Conservation (phyloP, 2,888 invertebrate genomes). For the Listrodromus nycthemerus region DNA sequence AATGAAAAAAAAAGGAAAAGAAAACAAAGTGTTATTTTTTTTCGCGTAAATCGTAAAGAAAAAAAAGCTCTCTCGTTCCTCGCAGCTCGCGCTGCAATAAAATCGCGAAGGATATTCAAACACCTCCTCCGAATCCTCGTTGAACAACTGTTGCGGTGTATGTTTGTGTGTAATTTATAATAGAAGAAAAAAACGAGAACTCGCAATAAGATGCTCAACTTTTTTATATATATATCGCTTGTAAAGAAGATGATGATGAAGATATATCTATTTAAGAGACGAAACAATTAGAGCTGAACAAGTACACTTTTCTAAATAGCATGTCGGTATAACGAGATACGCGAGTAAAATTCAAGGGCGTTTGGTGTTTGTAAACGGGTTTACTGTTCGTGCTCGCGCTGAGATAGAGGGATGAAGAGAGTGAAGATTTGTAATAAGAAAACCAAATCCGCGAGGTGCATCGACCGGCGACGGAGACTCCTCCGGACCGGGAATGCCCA, state of each 20-base stretch:
- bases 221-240: slow-evolving; percentile 81
- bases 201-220: slow-evolving; percentile 82
- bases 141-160: slow-evolving; percentile 66
- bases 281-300: slow-evolving; percentile 62
- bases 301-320: slow-evolving; percentile 61
- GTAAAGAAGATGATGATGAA: slow-evolving; percentile 70
- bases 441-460: slow-evolving; percentile 60
- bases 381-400: slow-evolving; percentile 24
- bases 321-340: slow-evolving; percentile 45
- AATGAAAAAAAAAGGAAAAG: slow-evolving; percentile 13
- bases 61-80: slow-evolving; percentile 57
- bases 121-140: slow-evolving; percentile 48
- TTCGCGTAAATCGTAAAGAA: slow-evolving; percentile 40
- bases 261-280: slow-evolving; percentile 39
- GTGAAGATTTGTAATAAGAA: slow-evolving; percentile 48
- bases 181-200: slow-evolving; percentile 67
- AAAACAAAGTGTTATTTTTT: slow-evolving; percentile 29
- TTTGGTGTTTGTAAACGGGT: slow-evolving; percentile 53
- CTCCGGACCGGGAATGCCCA: slow-evolving; percentile 62
- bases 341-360: slow-evolving; percentile 38
- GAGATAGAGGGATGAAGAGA: slow-evolving; percentile 41
- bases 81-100: slow-evolving; percentile 37
- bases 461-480: slow-evolving; percentile 40
- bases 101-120: slow-evolving; percentile 42
- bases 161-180: slow-evolving; percentile 76